phyloP scores from a whole-genome alignment of 2,113 vertebrate genomes.

The Nanorana parkeri region DNA sequence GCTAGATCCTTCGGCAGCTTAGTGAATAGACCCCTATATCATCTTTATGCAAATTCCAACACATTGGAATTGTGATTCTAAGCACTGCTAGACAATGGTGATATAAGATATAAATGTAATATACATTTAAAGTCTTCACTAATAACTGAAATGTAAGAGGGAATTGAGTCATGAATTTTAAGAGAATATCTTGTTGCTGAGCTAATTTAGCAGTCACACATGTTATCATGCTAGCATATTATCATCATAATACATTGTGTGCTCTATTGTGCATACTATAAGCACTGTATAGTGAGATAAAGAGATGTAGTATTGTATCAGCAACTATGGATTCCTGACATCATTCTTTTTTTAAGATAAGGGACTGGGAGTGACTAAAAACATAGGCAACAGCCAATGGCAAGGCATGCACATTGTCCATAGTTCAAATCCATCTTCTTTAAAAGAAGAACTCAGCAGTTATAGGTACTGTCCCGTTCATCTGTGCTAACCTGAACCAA shows the following conservation, averaged over 20 bases:
- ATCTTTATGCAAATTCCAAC: too few species aligned
- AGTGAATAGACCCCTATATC: too few species aligned
- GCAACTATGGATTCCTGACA: slow-evolving; percentile 14
- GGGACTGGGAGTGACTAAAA: background rate
- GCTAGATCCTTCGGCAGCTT: too few species aligned
- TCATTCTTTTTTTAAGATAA: slow-evolving; percentile 12
- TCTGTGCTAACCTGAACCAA: slow-evolving; percentile 22
- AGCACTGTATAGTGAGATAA: slow-evolving; percentile 35
- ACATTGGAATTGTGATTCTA: too few species aligned
- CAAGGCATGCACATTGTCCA: background rate
- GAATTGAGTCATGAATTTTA: too few species aligned
- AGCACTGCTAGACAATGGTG: too few species aligned
- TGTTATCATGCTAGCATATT: background rate
- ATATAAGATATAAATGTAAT: too few species aligned
- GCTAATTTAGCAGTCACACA: background rate
- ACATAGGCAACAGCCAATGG: slow-evolving; percentile 3
- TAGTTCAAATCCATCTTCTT: background rate
- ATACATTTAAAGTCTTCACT: too few species aligned
- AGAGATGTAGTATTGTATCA: slow-evolving; percentile 14
- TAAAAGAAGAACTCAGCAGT: background rate
- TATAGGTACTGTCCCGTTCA: slow-evolving; percentile 8
- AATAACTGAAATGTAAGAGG: too few species aligned
- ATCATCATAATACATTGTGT: background rate
- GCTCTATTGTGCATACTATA: slow-evolving; percentile 10
- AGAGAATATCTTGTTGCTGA: too few species aligned